Conservation (phyloP, 2,113 vertebrate species). For the Sylvia atricapilla region DNA sequence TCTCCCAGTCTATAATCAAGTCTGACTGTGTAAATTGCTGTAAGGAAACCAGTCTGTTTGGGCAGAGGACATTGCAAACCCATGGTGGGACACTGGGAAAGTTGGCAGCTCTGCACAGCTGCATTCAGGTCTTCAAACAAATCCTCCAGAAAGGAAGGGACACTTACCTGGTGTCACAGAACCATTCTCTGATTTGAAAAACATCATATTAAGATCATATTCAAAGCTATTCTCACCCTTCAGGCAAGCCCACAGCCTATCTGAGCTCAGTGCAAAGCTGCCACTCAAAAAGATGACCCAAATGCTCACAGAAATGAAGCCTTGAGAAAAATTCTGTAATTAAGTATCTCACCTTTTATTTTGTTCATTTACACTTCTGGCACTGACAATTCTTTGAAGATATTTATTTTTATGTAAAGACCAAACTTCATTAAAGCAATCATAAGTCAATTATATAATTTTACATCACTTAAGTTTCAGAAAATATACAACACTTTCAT, state of each 20-base stretch:
- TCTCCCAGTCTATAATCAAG: neutral
- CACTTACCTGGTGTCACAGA: neutral
- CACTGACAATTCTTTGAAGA: conserved; percentile 74
- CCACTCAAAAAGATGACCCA: accelerated
- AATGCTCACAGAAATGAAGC: neutral
- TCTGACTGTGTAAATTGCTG: neutral
- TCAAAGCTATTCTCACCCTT: neutral
- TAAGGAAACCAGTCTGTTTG: neutral
- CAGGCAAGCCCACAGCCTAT: neutral
- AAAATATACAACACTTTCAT: conserved; percentile 77
- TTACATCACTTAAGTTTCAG: conserved; percentile 72
- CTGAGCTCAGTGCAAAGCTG: neutral
- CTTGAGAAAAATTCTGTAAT: conserved; percentile 27
- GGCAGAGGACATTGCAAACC: neutral
- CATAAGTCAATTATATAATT: conserved; percentile 71
- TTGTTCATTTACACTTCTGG: conserved; percentile 75
- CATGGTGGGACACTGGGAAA: accelerated
- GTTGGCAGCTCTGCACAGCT: neutral
- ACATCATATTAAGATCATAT: neutral
- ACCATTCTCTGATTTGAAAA: neutral
- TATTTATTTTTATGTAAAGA: conserved; percentile 73
- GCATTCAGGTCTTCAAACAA: neutral
- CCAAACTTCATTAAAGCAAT: conserved; percentile 71
- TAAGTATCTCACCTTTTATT: conserved; percentile 74
- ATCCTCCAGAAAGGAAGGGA: neutral